Conservation (phyloP, 2,797 vertebrate species). For the Spinus olivaceus region DNA sequence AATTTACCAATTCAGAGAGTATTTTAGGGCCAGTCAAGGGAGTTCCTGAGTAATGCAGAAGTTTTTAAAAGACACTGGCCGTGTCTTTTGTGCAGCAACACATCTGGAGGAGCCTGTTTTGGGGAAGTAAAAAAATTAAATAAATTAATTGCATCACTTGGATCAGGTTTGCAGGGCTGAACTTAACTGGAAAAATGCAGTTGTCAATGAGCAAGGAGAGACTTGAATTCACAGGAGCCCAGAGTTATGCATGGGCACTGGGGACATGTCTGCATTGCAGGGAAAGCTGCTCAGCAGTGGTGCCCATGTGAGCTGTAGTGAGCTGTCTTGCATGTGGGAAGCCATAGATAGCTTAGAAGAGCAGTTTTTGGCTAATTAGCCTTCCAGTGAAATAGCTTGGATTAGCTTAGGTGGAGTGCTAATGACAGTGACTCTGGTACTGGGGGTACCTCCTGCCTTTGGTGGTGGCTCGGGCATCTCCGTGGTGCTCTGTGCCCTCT, state of each 20-base stretch:
- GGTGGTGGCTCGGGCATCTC: not conserved
- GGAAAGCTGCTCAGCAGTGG: not conserved
- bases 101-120: not conserved
- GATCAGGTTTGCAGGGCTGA: not conserved
- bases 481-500: not conserved
- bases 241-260: not conserved
- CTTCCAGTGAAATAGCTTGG: not conserved
- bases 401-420: slow-evolving; percentile 17
- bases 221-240: not conserved
- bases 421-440: not conserved
- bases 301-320: not conserved
- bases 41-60: not conserved
- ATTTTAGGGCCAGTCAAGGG: not conserved
- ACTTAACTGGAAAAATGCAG: not conserved
- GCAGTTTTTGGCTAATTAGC: slow-evolving; percentile 32
- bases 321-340: not conserved
- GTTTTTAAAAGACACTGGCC: not conserved
- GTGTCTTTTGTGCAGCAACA: not conserved
- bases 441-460: not conserved
- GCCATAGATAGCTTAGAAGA: not conserved
- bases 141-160: not conserved
- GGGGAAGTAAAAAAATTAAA: not conserved
- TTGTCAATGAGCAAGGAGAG: not conserved
- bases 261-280: rapidly evolving
- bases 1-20: not conserved